Conservation (phyloP, 53 echinoderm and acorn worm species). For the Zoroaster sp. region DNA sequence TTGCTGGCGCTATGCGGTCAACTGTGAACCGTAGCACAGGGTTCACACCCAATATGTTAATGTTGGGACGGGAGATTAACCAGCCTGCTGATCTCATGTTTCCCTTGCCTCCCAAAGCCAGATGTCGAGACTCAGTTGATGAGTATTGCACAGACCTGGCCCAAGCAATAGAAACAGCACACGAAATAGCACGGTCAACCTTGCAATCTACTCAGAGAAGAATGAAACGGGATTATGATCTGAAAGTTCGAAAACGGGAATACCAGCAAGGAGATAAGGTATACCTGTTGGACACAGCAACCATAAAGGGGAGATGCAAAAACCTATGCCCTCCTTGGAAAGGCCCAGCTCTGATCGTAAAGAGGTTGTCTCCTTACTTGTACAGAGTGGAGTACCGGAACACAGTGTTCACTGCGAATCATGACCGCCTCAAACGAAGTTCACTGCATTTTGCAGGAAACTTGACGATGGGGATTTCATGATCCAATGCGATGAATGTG, state of each 20-base stretch:
- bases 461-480: constrained; percentile 37
- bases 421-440: constrained; percentile 42
- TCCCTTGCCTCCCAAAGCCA: not conserved
- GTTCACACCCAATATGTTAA: constrained; percentile 59
- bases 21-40: constrained; percentile 60
- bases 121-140: not conserved
- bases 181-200: constrained; percentile 10
- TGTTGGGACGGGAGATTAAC: constrained; percentile 61
- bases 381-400: constrained; percentile 48
- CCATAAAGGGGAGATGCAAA: constrained; percentile 44
- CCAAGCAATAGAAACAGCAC: not conserved
- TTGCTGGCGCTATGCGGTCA: too few relatives aligned
- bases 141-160: constrained; percentile 9
- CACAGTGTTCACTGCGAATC: constrained; percentile 37
- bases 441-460: constrained; percentile 26
- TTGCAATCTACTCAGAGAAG: constrained; percentile 9
- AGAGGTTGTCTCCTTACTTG: constrained; percentile 34
- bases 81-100: constrained; percentile 22
- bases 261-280: constrained; percentile 44
- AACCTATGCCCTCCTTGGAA: constrained; percentile 64
- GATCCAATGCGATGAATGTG: constrained; percentile 67
- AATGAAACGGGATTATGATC: constrained; percentile 65
- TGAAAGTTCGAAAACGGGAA: not conserved
- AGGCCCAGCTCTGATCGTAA: constrained; percentile 40
- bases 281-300: constrained; percentile 29